Evolutionary conservation across 2,888 invertebrate genomes (phyloP).

Genomic region (Phasia obesa): DNA sequence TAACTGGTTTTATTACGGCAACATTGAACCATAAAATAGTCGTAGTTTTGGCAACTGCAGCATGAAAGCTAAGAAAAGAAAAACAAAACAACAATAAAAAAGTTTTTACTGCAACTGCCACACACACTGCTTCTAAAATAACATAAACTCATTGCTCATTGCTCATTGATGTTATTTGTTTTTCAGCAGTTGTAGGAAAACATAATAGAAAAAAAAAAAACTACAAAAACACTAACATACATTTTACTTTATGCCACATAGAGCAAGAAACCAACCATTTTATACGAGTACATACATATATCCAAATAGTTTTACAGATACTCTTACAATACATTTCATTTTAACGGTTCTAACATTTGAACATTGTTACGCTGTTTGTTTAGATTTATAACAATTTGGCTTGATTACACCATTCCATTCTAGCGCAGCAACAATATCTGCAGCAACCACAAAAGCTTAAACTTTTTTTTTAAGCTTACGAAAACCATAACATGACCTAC

Average conservation of each 20-base stretch:
- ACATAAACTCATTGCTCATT: slow-evolving; percentile 43
- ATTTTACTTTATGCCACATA: slow-evolving; percentile 60
- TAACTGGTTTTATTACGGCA: slow-evolving; percentile 65
- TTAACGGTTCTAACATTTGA: slow-evolving; percentile 73
- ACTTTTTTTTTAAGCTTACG: slow-evolving; percentile 27
- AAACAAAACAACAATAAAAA: not conserved
- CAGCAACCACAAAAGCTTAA: slow-evolving; percentile 56
- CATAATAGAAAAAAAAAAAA: not conserved
- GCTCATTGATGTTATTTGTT: slow-evolving; percentile 51
- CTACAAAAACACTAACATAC: slow-evolving; percentile 42
- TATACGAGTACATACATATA: slow-evolving; percentile 17
- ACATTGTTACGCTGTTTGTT: slow-evolving; percentile 70
- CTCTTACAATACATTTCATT: slow-evolving; percentile 70
- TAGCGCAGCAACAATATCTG: slow-evolving; percentile 41
- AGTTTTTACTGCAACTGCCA: slow-evolving; percentile 40
- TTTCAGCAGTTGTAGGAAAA: slow-evolving; percentile 21
- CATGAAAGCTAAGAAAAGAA: slow-evolving; percentile 10
- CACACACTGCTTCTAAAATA: slow-evolving; percentile 5
- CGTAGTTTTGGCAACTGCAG: slow-evolving; percentile 54
- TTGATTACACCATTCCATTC: slow-evolving; percentile 68
- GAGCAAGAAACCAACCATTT: slow-evolving; percentile 32
- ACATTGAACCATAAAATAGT: slow-evolving; percentile 60
- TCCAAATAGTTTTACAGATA: slow-evolving; percentile 39
- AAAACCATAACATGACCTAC: slow-evolving; percentile 69
- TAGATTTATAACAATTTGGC: slow-evolving; percentile 75